Base-by-base conservation (phyloP, 92 coral and sea anemone genomes). In the Porites lobata region DNA sequence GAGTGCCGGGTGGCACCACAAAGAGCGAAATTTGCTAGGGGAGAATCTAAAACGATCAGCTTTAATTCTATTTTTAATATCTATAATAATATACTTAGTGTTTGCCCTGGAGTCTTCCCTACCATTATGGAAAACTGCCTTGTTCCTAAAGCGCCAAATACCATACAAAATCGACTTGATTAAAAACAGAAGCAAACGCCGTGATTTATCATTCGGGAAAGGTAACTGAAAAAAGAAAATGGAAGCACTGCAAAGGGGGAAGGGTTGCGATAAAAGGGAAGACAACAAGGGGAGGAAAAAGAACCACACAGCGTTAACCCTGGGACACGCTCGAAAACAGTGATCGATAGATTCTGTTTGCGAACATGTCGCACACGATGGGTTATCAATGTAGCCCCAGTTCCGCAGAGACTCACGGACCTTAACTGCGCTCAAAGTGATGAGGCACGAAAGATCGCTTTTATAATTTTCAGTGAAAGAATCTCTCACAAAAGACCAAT, bases 71-170 rank as follows among this genome's bases (percentile, higher is more conserved):
- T 20, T 1, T 0, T 26, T 72, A 7, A 72, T 24, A 1, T 72
- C 77, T 0, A 7, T 1, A 43, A 47, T 0, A 18, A 51, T 51
- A n/a, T 72, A 72, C 29, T 3, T 14, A 17, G 7, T n/a, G 1
- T 50, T 72, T 1, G 77, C 77, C 10, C 13, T 0, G 0, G 58
- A 15, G 1, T 14, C 10, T 14, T 72, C 77, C 0, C 15, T 15
- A 3, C 77, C 77, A 51, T 72, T 18, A 19, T 72, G 77, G 2
- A 72, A 72, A 4, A 58, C 50, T 0, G 77, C 77, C 61, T 72
- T 72, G 0, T 72, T 72, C 1, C 77, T 10, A 10, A 72, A 72
- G 3, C 50, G 43, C 77, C 77, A 72, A 47, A 18, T 15, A 2
- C 26, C 59, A 19, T 72, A 72, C 7, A 72, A 15, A 50, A 72